Base-by-base conservation (phyloP, 2,113 vertebrate species). In the Holacanthus passer region DNA sequence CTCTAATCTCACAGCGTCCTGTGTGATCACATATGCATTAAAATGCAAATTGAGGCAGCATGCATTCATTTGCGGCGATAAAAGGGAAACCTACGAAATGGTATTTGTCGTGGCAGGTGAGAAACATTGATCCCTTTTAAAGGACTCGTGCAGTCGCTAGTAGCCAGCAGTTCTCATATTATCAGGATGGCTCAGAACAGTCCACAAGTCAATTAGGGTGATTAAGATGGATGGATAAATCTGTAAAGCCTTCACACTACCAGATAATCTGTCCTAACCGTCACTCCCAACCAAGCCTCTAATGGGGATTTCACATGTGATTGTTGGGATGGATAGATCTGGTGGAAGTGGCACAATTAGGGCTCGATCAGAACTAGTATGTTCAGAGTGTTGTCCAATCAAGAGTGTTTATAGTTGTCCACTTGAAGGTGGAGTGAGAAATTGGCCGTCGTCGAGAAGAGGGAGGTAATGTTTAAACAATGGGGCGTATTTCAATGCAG, bases 141-240 rank as follows among this genome's bases (percentile, higher is more conserved):
- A 85, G 37, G 79, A 71, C 35, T 32, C 9, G 3, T 37, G 22
- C 41, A 16, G 14, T 52, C 20, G 7, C 56, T 47, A 65, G 52
- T 78, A 80, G 13, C 31, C 45, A 68, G 20, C 63, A 53, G 48
- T 67, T 75, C 29, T 56, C 11, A 24, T 73, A 73, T 82, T 82
- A 87, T 88, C 84, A 68, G 72, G 67, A 24, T 35, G 66, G 73
- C 76, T 76, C 39, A 55, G 63, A 79, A 64, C 55, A 64, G 75
- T 75, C 84, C 74, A 79, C 5, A 47, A 81, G 81, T 88, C 81
- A 86, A 87, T 91, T 88, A 68, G 20, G 68, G 69, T 82, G 83
- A 87, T 89, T 80, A 84, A 84, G 83, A 92, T 85, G 77, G 83
- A 86, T 77, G 83, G 83, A 89, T 88, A 80, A 86, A 86, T 84